Evolutionary conservation across 2,113 vertebrate species (phyloP).

Genomic region (Prietella phreatophila): DNA sequence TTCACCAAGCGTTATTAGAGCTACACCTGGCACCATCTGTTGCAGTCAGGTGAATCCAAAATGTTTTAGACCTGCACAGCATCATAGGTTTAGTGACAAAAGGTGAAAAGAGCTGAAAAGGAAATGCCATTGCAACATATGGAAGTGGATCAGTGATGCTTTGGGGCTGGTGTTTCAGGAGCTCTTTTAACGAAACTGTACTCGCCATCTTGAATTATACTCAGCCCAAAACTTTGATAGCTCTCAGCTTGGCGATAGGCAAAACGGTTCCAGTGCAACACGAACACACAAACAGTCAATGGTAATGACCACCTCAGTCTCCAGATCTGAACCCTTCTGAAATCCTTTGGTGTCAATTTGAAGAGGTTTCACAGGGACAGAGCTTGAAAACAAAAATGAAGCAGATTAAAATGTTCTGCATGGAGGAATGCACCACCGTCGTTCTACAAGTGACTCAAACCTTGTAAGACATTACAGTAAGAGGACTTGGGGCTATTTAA

Average conservation of each 20-base stretch:
- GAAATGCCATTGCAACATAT: background rate
- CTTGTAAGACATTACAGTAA: background rate
- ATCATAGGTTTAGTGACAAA: background rate
- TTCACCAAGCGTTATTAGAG: background rate
- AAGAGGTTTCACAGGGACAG: background rate
- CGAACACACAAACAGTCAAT: background rate
- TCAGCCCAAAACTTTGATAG: too few species aligned
- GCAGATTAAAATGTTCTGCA: background rate
- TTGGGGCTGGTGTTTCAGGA: background rate
- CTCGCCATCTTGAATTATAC: background rate
- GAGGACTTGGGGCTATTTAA: background rate
- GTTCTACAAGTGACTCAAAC: background rate
- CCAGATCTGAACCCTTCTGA: background rate
- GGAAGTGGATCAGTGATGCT: background rate
- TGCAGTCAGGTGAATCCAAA: too few species aligned
- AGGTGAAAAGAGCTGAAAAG: too few species aligned
- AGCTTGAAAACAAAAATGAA: background rate
- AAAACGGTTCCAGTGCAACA: background rate
- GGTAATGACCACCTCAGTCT: background rate
- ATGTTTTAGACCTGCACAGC: too few species aligned
- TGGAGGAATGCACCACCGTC: background rate
- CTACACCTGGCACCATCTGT: too few species aligned
- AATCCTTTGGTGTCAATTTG: background rate
- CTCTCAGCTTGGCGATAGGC: background rate
- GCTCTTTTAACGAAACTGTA: background rate